phyloP scores from a whole-genome alignment of 1,140 invertebrate genomes.

The Ooceraea biroi region DNA sequence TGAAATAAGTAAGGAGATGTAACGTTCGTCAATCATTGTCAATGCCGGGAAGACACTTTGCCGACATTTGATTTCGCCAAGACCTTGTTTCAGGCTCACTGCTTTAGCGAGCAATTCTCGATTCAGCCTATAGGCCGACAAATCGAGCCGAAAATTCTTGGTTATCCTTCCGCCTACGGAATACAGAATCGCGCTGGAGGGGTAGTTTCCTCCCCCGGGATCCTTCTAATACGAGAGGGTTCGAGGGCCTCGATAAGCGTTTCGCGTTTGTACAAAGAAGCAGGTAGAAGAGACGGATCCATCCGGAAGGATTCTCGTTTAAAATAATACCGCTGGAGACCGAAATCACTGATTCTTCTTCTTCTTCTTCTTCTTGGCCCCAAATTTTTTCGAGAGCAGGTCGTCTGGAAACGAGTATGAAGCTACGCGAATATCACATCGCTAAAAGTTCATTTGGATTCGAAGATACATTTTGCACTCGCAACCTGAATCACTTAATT shows the following conservation, averaged over 20 bases:
- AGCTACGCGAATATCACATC: background rate
- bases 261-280: constrained; percentile 9
- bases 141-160: constrained; percentile 25
- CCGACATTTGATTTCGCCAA: background rate
- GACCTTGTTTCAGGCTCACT: background rate
- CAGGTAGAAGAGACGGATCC: background rate
- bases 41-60: background rate
- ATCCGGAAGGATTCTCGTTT: background rate
- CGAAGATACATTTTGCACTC: background rate
- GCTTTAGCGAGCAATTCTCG: background rate
- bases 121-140: background rate
- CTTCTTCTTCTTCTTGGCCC: too few relatives aligned
- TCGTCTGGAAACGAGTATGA: background rate
- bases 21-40: background rate
- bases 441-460: background rate
- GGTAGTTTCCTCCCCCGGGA: constrained; percentile 61
- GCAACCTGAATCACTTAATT: background rate
- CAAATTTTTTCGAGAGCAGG: background rate
- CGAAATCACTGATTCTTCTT: background rate
- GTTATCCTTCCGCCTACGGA: background rate
- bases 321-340: constrained; percentile 10
- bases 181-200: constrained; percentile 40
- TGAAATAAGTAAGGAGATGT: background rate
- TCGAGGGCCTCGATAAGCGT: constrained; percentile 36
- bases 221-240: constrained; percentile 44